Evolutionary conservation across 2,888 invertebrate species (phyloP), one percentile per base, ranked within the genome.

Genomic region (Metacarcinus magister): DNA sequence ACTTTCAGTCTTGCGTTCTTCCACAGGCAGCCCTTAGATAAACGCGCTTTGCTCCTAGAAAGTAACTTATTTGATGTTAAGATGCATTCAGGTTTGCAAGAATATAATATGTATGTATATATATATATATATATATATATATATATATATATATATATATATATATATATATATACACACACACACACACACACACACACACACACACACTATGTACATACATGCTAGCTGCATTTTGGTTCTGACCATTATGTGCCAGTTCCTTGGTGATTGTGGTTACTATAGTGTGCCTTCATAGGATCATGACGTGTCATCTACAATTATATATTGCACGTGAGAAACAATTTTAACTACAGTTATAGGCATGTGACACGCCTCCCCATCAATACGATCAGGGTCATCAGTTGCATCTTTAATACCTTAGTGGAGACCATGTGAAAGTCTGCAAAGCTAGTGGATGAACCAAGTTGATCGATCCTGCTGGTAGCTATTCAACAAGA

Each of bases 381-480:
- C 60, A 5, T 4, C 60, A 60, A 60, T 19, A 60, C 23, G 60
- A 60, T 60, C 23, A 19, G 23, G 60, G 28, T 75, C 75, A 75
- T 75, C 28, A 28, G 75, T 75, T n/a, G 67, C 28, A 8, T 75
- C 75, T 75, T 0, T 75, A 28, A 28, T n/a, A 75, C 60, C 60
- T 60, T 60, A 67, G 19, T 67, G 60, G 23, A 28, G 75, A 28
- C 75, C 28, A n/a, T 28, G 75, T 28, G 75, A 75, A 75, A n/a
- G 75, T 75, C n/a, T 10, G 28, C 75, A 75, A 28, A n/a, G 28
- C 28, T 19, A 23, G 60, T 67, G 60, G 60, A 67, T 16, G 75
- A 28, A 75, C 75, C n/a, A 60, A 60, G n/a, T 28, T 75, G n/a
- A 75, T 75, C 75, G 75, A 75, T 75, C 75, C n/a, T 75, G 23